Conservation (phyloP, 1,140 invertebrate genomes). For the Adoxophyes honmai region DNA sequence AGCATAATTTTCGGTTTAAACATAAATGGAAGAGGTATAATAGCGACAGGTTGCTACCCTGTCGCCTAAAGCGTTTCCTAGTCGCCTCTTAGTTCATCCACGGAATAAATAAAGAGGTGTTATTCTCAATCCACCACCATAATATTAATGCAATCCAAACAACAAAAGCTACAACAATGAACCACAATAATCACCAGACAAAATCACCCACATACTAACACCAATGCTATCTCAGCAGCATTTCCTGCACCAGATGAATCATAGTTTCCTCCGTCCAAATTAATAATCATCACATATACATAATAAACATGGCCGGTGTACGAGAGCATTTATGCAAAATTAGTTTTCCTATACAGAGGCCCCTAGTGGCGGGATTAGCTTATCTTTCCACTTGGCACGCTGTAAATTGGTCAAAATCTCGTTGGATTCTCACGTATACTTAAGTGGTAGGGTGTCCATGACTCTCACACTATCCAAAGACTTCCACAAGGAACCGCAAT, state of each 20-base stretch:
- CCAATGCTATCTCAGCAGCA: not conserved
- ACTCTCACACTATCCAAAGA: not conserved
- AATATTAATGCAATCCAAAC: no score
- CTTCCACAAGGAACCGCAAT: no score
- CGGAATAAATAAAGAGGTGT: no score
- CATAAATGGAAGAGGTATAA: no score
- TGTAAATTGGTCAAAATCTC: conserved; percentile 77
- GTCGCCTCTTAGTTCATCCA: no score
- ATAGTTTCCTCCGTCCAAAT: not conserved
- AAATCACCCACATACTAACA: not conserved
- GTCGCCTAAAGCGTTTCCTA: no score
- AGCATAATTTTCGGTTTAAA: no score
- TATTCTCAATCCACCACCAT: no score
- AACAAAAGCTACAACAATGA: not conserved
- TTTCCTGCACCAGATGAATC: conserved; percentile 1
- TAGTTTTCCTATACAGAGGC: conserved; percentile 68
- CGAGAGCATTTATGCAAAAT: conserved; percentile 58
- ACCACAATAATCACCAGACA: not conserved
- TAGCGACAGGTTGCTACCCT: no score
- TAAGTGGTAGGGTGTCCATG: conserved; percentile 45
- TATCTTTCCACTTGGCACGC: conserved; percentile 75
- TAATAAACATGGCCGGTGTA: conserved; percentile 1
- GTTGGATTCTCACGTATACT: conserved; percentile 57
- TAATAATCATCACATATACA: not conserved
- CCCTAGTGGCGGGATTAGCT: conserved; percentile 58